Evolutionary conservation across 37 sponge, comb jelly and placozoan genomes (phyloP), one percentile per base, ranked within the genome.

Genomic region (Spongilla lacustris): DNA sequence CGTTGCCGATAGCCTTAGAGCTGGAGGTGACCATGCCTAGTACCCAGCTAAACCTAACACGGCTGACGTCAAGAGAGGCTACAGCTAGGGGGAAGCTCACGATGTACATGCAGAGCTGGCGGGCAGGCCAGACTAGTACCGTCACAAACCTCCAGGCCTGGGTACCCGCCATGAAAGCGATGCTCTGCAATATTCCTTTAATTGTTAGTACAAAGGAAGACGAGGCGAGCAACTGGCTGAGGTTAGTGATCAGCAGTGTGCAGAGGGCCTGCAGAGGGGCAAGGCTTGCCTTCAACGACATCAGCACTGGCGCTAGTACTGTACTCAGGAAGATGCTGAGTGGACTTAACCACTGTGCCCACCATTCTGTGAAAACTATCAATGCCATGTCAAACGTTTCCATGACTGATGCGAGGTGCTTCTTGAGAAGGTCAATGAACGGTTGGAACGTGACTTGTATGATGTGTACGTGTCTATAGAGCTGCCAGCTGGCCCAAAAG

Each of bases 401-500:
- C 37, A 94, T 76, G 14, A 88, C 72, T 27, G 74, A 58, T 11
- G 88, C 71, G 10, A 94, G 36, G 67, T 94, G 79, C n/a, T 34
- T 58, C 71, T 82, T 88, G 23, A 92, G 38, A 24, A 69, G 34
- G 17, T 23, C 71, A 9, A 94, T 84, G 14, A 92, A 34, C 22
- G 97, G 97, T 48, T 86, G 76, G 17, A 96, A 34, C 5, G 79
- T 75, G 0, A 68, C 76, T 11, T 87, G 90, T 22, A 96, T 96
- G 68, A 96, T 36, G 49, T 93, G 22, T 0, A 96, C 92, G 66
- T 96, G 92, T 23, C 92, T 69, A 50, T 96, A 94, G 4, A 96
- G 89, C 77, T 96, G 97, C 97, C 97, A 96, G n/a, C 85, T 49
- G 17, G 97, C 97, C 95, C 95, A 94, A 25, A 89, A 21, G 2